Evolutionary conservation across 2,113 vertebrate genomes (phyloP), one percentile per base, ranked within the genome.

Genomic region (Corythornis madagascariensis): DNA sequence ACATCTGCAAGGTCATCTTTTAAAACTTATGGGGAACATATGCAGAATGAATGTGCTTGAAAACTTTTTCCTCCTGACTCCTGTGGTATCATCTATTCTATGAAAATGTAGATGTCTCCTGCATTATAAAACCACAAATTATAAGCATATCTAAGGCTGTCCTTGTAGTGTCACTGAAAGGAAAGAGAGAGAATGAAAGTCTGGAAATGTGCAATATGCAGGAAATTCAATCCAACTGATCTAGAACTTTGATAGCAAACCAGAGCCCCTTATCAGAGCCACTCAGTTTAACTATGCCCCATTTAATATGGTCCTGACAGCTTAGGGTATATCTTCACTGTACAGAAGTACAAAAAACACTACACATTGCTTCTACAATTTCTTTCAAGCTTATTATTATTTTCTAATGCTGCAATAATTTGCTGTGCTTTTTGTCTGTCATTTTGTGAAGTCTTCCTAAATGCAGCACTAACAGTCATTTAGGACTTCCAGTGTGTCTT

Each of bases 161-260:
- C 98, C 98, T 98, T 98, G 98, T 97, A 96, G 91, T 98, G 98
- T 97, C 98, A 97, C 96, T 89, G 95, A 96, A 94, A 97, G 94
- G 91, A 96, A 96, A 86, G 90, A 91, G 86, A 87, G 94, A 94
- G 93, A 97, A 96, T 90, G 96, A 96, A 97, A 43, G 87, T 96
- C 93, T 97, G 94, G 97, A 97, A 97, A 97, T 97, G 97, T 96
- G 97, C 98, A 98, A 97, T 98, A 98, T 98, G 98, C 97, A 96
- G 97, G 98, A 98, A 99, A 99, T 98, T 98, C 98, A 98, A 98
- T 98, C 98, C 98, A 88, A 40, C 97, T 98, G 99, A 99, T 99
- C 97, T 97, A 96, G 97, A 97, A 96, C 97, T 96, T 92, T 83
- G 98, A 99, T 99, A 99, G 97, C 97, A 94, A 71, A 65, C 97